Evolutionary conservation across 1,140 invertebrate species (phyloP).

Genomic region (Rhagoletis zephyria): DNA sequence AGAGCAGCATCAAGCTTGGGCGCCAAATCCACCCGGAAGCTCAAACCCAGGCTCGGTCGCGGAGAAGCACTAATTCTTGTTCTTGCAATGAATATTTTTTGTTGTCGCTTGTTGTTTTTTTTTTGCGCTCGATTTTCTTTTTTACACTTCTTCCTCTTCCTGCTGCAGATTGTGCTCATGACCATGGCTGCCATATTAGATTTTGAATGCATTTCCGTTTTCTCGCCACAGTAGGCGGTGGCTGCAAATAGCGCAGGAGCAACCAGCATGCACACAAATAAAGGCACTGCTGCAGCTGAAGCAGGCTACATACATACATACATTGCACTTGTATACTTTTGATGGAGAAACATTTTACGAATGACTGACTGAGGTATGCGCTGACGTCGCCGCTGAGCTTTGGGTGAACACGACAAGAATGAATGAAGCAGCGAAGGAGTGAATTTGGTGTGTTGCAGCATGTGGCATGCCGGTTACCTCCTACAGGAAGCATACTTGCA

Average conservation of each 20-base stretch:
- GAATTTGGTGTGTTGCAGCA: conserved; percentile 29
- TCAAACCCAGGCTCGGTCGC: neutral
- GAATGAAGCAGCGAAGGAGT: conserved; percentile 31
- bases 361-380: conserved; percentile 59
- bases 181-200: conserved; percentile 73
- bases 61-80: conserved; percentile 15
- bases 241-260: conserved; percentile 59
- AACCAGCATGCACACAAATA: conserved; percentile 46
- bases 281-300: neutral
- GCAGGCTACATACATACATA: neutral
- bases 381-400: conserved; percentile 55
- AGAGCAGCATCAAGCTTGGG: conserved; percentile 23
- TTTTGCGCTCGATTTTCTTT: no score
- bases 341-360: conserved; percentile 53
- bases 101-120: neutral
- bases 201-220: conserved; percentile 72
- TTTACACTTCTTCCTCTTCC: conserved; percentile 18
- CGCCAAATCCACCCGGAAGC: conserved; percentile 11
- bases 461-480: conserved; percentile 44
- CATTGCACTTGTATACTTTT: neutral
- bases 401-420: conserved; percentile 47
- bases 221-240: conserved; percentile 57
- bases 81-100: conserved; percentile 12
- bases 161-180: conserved; percentile 63
- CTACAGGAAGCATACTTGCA: neutral